phyloP scores from a whole-genome alignment of 2,797 vertebrate species.

The Carcharodon carcharias region DNA sequence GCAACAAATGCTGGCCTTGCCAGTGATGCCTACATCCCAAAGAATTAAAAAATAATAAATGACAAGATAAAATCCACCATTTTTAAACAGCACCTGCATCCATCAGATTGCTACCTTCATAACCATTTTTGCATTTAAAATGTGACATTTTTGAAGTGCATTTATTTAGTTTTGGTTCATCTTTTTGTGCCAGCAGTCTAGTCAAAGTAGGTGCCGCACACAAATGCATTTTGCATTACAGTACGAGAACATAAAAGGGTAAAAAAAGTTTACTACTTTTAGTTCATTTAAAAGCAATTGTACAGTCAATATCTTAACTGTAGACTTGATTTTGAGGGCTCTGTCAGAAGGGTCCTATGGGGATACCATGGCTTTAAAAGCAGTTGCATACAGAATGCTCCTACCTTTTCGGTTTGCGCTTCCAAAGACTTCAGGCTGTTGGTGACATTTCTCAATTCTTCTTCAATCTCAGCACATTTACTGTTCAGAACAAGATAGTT shows the following conservation, averaged over 20 bases:
- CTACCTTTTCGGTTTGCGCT: slow-evolving; percentile 90
- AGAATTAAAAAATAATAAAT: background rate
- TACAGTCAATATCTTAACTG: background rate
- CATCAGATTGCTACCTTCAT: background rate
- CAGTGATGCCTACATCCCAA: no score
- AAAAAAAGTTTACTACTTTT: background rate
- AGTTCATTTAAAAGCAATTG: background rate
- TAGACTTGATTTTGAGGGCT: background rate
- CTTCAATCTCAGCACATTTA: slow-evolving; percentile 98
- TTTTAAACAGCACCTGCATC: background rate
- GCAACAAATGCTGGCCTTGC: no score
- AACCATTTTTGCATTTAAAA: background rate
- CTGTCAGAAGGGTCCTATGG: background rate
- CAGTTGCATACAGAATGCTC: slow-evolving; percentile 38
- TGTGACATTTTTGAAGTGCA: background rate
- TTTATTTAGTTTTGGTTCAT: background rate
- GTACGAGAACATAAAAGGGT: no score
- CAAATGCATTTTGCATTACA: background rate
- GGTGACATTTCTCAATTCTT: slow-evolving; percentile 99
- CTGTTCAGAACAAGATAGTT: slow-evolving; percentile 33
- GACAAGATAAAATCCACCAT: background rate
- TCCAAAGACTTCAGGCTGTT: slow-evolving; percentile 99
- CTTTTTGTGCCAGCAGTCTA: background rate
- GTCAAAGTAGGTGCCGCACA: background rate
- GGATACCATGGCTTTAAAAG: slow-evolving; percentile 30